Percentiles rank a stretch among this genome's conserved stretches.
These are phyloP conservation scores for Bambusicola thoracicus DNA, from an alignment of 2,113 vertebrate genomes.

Conservation along the genomic window DNA sequence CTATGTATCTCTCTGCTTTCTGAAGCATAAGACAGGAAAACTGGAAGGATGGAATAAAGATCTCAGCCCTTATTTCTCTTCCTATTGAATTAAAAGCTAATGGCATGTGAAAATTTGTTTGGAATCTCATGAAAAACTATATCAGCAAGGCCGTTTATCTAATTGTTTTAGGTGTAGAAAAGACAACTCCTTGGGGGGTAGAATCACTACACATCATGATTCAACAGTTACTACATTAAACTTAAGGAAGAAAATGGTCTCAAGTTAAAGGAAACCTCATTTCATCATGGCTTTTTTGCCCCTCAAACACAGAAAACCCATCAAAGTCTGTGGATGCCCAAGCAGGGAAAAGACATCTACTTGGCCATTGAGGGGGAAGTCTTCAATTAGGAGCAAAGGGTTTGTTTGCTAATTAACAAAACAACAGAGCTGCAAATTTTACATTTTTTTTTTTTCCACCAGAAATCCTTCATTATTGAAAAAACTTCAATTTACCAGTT, in stretches of 20 bases:
- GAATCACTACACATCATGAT: background rate
- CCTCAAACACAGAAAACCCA: background rate
- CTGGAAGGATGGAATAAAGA: background rate
- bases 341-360: background rate
- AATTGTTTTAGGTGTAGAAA: background rate
- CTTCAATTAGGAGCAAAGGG: background rate
- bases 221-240: background rate
- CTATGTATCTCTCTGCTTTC: background rate
- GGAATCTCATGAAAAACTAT: background rate
- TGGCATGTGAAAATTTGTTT: background rate
- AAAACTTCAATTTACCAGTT: conserved; percentile 81
- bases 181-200: background rate
- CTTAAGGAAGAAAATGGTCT: background rate
- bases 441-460: background rate
- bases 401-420: background rate
- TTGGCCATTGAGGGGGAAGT: background rate
- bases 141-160: background rate
- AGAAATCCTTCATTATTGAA: conserved; percentile 23
- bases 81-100: background rate
- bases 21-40: background rate
- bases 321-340: background rate
- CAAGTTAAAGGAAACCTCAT: background rate
- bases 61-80: background rate
- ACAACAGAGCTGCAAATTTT: background rate
- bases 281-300: background rate